Evolutionary conservation across 1,140 invertebrate genomes (phyloP), one percentile per base, ranked within the genome.

Genomic region (Pseudoatta argentina): DNA sequence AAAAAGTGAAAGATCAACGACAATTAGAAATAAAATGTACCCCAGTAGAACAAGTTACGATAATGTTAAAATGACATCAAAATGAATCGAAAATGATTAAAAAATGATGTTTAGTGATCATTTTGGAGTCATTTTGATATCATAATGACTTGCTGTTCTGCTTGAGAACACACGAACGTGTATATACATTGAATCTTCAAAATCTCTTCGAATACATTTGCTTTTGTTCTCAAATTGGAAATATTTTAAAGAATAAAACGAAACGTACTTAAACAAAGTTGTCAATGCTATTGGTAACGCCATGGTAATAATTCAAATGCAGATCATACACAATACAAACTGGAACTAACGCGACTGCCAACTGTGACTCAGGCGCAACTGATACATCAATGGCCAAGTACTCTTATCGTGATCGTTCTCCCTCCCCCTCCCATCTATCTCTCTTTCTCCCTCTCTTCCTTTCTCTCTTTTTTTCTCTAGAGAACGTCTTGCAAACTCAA

Each of bases 181-280:
- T 78, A 30, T 55, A 72, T 8, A 59, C 21, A 16, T 83, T 55
- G 4, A 71, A 14, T 44, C 5, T 53, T 7, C 63, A 61, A 24
- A 63, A 14, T n/a, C 10, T 61, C 16, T 71, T 53, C 12, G 30
- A 6, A 16, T 51, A 44, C 39, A 27, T 66, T 10, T 21, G 16
- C 3, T 24, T 18, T n/a, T 78, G n/a, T 48, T 34, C 5, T 34
- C 30, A 34, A 85, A 61, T 44, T 57, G 21, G 48, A 72, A 66
- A 59, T 66, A 24, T 72, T 72, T 87, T 55, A 5, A 73, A 39
- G 12, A 24, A 55, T 67, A 10, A 81, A 55, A 4, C 4, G 57
- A 30, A 24, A 81, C 57, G 18, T 86, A 89, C 92, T 87, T 82
- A 24, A 90, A 92, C 27, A 93, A 73, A 3, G 87, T 91, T 75